phyloP scores from a whole-genome alignment of 2,113 vertebrate species.

The Gobius niger region DNA sequence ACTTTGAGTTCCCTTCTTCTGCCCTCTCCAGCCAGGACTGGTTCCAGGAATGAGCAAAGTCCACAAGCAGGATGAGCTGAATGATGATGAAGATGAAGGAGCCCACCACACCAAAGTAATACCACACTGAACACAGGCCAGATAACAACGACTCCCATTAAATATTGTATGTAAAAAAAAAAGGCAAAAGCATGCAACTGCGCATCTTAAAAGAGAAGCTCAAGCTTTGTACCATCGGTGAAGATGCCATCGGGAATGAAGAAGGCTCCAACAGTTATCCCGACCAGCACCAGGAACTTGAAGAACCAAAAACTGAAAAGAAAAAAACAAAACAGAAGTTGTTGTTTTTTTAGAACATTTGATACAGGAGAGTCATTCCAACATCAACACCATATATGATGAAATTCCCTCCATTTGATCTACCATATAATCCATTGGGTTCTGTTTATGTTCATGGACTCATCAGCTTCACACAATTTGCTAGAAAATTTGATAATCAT shows the following conservation, averaged over 20 bases:
- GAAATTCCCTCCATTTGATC: no score
- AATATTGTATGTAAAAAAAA: no score
- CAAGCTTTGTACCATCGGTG: constrained; percentile 74
- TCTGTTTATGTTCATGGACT: no score
- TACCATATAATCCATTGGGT: no score
- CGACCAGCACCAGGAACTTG: constrained; percentile 88
- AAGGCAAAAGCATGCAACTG: no score
- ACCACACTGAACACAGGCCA: constrained; percentile 82
- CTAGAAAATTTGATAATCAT: no score
- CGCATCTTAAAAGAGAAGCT: no score
- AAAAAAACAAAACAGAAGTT: not conserved
- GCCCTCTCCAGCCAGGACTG: constrained; percentile 84
- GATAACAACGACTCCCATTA: not conserved
- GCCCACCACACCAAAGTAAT: constrained; percentile 87
- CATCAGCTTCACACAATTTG: no score
- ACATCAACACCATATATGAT: no score
- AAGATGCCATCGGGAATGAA: constrained; percentile 89
- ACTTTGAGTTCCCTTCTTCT: constrained; percentile 73
- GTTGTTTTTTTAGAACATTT: not conserved
- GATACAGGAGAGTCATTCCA: no score
- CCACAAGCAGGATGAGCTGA: constrained; percentile 89
- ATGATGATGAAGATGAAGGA: constrained; percentile 91
- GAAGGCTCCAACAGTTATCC: constrained; percentile 90
- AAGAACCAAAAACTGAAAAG: constrained; percentile 91
- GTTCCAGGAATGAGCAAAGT: constrained; percentile 91